Conservation (phyloP, 2,113 vertebrate genomes). For the Cairina moschata region DNA sequence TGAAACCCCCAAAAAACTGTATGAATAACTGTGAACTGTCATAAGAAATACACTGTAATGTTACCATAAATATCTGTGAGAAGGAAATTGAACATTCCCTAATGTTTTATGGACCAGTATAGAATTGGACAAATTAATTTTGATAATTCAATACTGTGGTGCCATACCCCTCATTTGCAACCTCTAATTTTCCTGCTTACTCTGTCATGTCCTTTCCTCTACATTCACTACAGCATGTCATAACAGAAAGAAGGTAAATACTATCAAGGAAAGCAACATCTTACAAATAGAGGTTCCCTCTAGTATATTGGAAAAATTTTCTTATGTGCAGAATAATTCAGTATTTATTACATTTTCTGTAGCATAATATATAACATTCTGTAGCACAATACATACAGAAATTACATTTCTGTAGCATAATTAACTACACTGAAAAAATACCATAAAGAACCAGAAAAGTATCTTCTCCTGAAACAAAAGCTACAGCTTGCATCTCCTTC, state of each 20-base stretch:
- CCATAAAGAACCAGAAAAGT: background rate
- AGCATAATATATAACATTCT: background rate
- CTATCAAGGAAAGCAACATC: background rate
- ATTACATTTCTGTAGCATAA: background rate
- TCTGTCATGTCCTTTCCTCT: background rate
- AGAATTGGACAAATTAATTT: background rate
- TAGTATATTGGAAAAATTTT: background rate
- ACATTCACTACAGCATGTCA: background rate
- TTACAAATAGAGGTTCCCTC: background rate
- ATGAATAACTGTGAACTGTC: background rate
- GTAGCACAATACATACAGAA: no score
- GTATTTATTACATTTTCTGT: background rate
- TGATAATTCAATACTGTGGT: background rate
- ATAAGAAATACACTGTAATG: background rate
- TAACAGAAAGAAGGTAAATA: background rate
- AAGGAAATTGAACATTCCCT: background rate
- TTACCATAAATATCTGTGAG: background rate
- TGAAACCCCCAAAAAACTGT: background rate
- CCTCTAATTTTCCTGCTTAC: background rate
- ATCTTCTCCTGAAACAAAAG: background rate
- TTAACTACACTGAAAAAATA: background rate
- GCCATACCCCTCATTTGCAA: background rate
- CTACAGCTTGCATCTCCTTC: background rate
- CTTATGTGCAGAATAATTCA: background rate
- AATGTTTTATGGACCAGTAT: background rate